Conservation (phyloP, 2,888 invertebrate genomes). For the Molorchus minor region DNA sequence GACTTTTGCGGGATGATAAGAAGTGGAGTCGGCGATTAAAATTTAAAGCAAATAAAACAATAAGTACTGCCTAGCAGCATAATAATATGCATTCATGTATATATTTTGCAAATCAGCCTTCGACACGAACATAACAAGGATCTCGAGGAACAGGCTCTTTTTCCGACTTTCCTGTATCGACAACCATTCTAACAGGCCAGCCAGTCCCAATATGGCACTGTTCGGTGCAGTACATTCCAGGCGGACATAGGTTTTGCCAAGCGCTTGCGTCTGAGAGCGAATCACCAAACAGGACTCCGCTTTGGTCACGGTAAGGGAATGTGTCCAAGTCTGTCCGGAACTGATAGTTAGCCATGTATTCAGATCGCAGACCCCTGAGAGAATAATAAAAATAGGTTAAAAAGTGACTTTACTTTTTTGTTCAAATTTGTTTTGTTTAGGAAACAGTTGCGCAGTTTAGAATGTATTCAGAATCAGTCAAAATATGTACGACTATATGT, state of each 20-base stretch:
- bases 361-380: slow-evolving; percentile 56
- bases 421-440: too few relatives aligned
- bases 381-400: too few relatives aligned
- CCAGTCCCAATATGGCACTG: slow-evolving; percentile 61
- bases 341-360: slow-evolving; percentile 53
- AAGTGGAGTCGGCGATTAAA: too few relatives aligned
- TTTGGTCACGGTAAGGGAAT: slow-evolving; percentile 51
- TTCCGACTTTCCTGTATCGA: slow-evolving; percentile 39
- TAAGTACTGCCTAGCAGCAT: too few relatives aligned
- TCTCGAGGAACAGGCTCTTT: slow-evolving; percentile 1
- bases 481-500: too few relatives aligned
- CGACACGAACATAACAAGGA: neutral
- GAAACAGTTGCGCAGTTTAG: too few relatives aligned
- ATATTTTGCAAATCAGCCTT: neutral
- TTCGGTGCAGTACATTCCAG: slow-evolving; percentile 63
- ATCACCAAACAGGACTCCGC: slow-evolving; percentile 51
- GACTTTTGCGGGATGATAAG: too few relatives aligned
- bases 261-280: slow-evolving; percentile 51
- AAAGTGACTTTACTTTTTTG: too few relatives aligned
- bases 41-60: too few relatives aligned
- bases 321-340: slow-evolving; percentile 54
- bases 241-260: slow-evolving; percentile 58
- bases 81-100: neutral
- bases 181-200: slow-evolving; percentile 57
- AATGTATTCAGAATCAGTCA: too few relatives aligned